Percentiles rank a stretch among this genome's conserved stretches.
Conservation (phyloP, 2,888 invertebrate species). For the Drosophila colorata region DNA sequence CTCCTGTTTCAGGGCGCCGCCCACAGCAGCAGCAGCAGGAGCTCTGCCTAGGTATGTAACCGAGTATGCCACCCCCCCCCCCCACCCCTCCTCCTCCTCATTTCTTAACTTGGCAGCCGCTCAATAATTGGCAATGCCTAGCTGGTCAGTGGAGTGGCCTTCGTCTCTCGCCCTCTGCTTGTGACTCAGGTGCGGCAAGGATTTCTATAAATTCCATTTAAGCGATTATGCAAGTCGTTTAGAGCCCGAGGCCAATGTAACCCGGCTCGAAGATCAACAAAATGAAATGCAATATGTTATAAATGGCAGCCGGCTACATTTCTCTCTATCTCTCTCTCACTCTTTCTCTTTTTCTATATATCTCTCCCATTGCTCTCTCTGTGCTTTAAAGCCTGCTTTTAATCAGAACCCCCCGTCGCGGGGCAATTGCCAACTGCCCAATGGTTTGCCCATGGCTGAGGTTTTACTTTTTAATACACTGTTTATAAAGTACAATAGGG, state of each 20-base stretch:
- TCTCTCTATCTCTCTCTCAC: slow-evolving; percentile 8
- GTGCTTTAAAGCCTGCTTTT: slow-evolving; percentile 21
- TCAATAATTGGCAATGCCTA: slow-evolving; percentile 70
- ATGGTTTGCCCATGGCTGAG: neutral
- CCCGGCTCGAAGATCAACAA: slow-evolving; percentile 48
- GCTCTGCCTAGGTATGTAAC: slow-evolving; percentile 58
- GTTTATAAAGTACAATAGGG: neutral
- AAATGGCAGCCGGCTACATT: slow-evolving; percentile 41
- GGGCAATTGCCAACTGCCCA: neutral
- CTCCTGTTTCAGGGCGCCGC: slow-evolving; percentile 70
- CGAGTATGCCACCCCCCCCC: slow-evolving; percentile 50
- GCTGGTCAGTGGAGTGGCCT: slow-evolving; percentile 38
- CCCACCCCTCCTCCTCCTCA: no score
- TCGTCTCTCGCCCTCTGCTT: neutral
- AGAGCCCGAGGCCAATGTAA: slow-evolving; percentile 16
- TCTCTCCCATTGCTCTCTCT: neutral
- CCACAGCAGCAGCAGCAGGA: slow-evolving; percentile 42
- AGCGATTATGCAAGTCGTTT: slow-evolving; percentile 74
- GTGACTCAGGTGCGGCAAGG: slow-evolving; percentile 72
- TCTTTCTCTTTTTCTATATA: slow-evolving; percentile 4
- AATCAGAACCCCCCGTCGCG: slow-evolving; percentile 38
- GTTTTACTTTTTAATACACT: neutral
- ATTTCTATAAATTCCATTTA: slow-evolving; percentile 74
- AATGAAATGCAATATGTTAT: slow-evolving; percentile 79
- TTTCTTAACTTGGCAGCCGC: slow-evolving; percentile 67